A percentile compares a stretch with the other conserved stretches of the same genome.
phyloP scores from a whole-genome alignment of 2,113 vertebrate genomes.

The Anoplopoma fimbria region DNA sequence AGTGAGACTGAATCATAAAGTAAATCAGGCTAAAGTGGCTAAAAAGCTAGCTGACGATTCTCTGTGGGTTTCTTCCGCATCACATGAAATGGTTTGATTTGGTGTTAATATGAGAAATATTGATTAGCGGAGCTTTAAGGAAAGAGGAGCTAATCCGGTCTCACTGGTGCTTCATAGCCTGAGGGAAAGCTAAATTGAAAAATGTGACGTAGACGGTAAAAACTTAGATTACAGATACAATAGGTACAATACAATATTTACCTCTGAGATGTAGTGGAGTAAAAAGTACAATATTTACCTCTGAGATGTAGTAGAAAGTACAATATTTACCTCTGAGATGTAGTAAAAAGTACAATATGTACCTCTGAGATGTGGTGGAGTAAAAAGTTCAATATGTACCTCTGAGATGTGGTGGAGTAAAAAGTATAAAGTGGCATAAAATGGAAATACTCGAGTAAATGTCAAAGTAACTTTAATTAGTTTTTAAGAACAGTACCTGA shows the following conservation, averaged over 20 bases:
- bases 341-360: too few relatives aligned
- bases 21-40: slow-evolving; percentile 12
- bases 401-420: not conserved
- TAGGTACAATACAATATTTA: too few relatives aligned
- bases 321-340: too few relatives aligned
- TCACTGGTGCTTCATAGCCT: not conserved
- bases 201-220: not conserved
- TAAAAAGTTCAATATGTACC: not conserved
- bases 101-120: slow-evolving; percentile 17
- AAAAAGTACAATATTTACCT: not conserved
- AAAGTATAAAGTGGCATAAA: not conserved
- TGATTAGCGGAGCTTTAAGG: slow-evolving; percentile 18
- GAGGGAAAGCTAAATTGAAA: slow-evolving; percentile 20
- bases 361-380: not conserved
- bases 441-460: not conserved
- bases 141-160: slow-evolving; percentile 24
- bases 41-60: not conserved
- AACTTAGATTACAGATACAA: too few relatives aligned
- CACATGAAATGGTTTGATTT: not conserved
- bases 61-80: slow-evolving; percentile 8
- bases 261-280: not conserved
- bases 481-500: not conserved
- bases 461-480: not conserved
- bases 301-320: not conserved
- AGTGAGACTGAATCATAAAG: not conserved